Base-by-base conservation (phyloP, 2,113 vertebrate genomes). In the Motacilla tschutschensis region DNA sequence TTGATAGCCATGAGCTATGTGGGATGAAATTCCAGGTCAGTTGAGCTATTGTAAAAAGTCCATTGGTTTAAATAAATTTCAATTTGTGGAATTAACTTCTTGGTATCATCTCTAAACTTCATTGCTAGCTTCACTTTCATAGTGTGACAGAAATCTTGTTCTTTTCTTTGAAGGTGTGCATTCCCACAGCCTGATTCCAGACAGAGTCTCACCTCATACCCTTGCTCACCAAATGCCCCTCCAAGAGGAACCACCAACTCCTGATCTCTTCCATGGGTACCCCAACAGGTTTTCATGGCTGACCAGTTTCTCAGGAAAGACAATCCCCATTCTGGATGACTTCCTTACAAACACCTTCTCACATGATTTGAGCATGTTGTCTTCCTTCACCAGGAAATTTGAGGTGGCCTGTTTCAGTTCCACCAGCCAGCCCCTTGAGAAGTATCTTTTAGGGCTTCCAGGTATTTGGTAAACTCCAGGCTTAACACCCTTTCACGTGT, bases 141-240 rank as follows among this genome's bases (percentile, higher is more conserved):
- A 25, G 2, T 7, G 10, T 35, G 38, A 62, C 65, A 40, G 12
- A 4, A 22, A 24, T 13, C 5, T 12, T 44, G 8, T 9, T 79
- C 14, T 50, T 13, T 25, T 46, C 38, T 66, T 47, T 40, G 38
- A 55, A 8, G 3, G 4, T 16, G 16, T 24, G 18, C 7, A 9
- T 38, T 83, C 22, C 48, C 15, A 26, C 7, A 62, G 18, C 17
- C 38, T 31, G 5, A 31, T 79, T 89, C 51, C 73, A 74, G 47
- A 12, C 6, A 8, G 16, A 58, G 43, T 24, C 11, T 20, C 9
- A 3, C 9, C 17, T 74, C 10, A 20, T 15, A 25, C 48, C 35
- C 43, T 64, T 0, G 0, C 40, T 70, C 44, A 29, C 10, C 6
- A 1, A 40, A 17, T 3, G 4, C 2, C n/a, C 5, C 26, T 51